Base-by-base conservation (phyloP, 2,797 vertebrate species). In the Ctenopoma multispine region DNA sequence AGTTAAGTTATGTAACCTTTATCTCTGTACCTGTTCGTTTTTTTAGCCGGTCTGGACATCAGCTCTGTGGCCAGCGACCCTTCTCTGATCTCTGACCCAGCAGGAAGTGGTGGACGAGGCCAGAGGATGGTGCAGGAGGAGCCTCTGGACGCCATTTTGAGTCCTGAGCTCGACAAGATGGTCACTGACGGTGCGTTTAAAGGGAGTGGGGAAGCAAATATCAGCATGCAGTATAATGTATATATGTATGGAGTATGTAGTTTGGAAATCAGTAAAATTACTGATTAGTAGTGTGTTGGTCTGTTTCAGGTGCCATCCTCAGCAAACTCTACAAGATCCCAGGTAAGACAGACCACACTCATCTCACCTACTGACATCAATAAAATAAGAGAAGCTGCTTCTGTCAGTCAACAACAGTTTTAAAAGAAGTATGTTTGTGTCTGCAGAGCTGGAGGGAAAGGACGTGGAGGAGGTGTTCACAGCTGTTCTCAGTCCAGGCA, bases 381-480 rank as follows among this genome's bases (percentile, higher is more conserved):
- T 5, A 44, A 7, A 38, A 38, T 38, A 5, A 38, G 36, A 38
- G 36, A 44, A 44, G 17, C 15, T 18, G 15, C 41, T 44, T 44
- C 17, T 7, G 15, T 7, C n/a, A 20, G 7, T 9, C 8, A 44
- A 18, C 41, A 18, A 5, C n/a, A 20, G 15, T 10, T 46, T 13
- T 20, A 46, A 9, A 9, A 46, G 18, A 20, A 9, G 18, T 63
- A 57, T 74, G 57, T 65, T 31, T 65, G 18, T n/a, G 23, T 1
- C 50, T 70, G 6, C 79, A 99, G 97, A 99, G 80, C 94, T 99
- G 43, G 96, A 97, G 89, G 97, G 97, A 51, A 99, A 98, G 82
- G 98, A 99, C 24, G 97, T 99, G 38, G 98, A 99, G 91, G 98
- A 99, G 73, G 82, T 99, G 73, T 99, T 99, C 85, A 98, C 97